Evolutionary conservation across 1,140 invertebrate species (phyloP), one percentile per base, ranked within the genome.

Genomic region (Neoseiulus cucumeris): DNA sequence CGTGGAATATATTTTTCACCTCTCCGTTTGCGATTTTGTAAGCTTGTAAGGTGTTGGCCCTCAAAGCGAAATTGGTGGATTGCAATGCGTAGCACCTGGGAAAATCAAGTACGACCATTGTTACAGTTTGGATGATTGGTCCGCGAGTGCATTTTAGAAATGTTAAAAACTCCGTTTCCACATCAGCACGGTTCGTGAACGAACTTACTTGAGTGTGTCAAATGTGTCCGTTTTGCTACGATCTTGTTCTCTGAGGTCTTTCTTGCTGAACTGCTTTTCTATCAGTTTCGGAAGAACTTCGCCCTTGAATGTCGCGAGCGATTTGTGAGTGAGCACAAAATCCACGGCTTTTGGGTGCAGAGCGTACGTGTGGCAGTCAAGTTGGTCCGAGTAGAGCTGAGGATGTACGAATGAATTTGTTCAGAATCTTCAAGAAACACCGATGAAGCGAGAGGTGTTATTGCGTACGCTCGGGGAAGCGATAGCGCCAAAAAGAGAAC

Each of bases 1-100:
- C 51, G 14, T 59, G 25, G 51, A 59, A 59, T 4, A 59, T 59
- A 59, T 59, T 59, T 20, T 59, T 25, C 22, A 59, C 51, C 51
- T 59, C 51, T 25, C 51, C 51, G 22, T 59, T 59, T 12, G 51
- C 51, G 33, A 59, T 25, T 20, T 59, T 59, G 22, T 59, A 59
- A 2, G 17, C 51, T 59, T 59, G 51, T 33, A 59, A 20, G 17
- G 14, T 59, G 51, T 59, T 59, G 22, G 33, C 51, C 51, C 51
- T n/a, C 22, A 59, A 20, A 2, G 51, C 51, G 1, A 59, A 59
- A 25, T 20, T 29, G 2, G 25, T 59, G 14, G 51, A 59, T 59
- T 18, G 25, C 22, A 59, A 20, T 18, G 51, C 51, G 22, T 59
- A 59, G 33, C 51, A 59, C 22, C 51, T 59, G 9, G 2, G 28